Percentiles rank a stretch among this genome's conserved stretches.
These are phyloP conservation scores for Cebus imitator DNA, from an alignment of 2,113 vertebrate genomes.

Conservation along the genomic window DNA sequence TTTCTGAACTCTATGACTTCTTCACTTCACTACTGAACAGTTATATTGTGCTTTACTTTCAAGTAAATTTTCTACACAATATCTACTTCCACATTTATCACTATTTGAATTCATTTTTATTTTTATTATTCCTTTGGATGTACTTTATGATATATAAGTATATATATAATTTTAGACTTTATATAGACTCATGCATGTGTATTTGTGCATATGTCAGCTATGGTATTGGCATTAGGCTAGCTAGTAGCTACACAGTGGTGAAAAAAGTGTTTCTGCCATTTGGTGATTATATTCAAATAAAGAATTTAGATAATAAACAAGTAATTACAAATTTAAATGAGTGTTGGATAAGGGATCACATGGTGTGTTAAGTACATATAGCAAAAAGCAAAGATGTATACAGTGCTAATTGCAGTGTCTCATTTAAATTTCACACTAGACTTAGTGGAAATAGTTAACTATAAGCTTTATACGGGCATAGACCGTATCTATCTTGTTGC, in stretches of 20 bases:
- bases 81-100: not conserved
- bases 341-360: not conserved
- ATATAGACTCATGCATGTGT: rapidly evolving
- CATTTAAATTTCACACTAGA: not conserved
- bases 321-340: not conserved
- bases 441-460: not conserved
- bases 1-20: not conserved
- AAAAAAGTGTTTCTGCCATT: not conserved
- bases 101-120: not conserved
- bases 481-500: not conserved
- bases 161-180: not conserved
- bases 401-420: not conserved
- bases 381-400: not conserved
- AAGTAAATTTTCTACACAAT: not conserved
- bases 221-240: not conserved
- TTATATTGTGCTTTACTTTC: not conserved
- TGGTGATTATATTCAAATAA: not conserved
- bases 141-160: not conserved
- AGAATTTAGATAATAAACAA: not conserved
- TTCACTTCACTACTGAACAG: not conserved
- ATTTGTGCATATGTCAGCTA: not conserved
- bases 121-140: not conserved
- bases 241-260: not conserved
- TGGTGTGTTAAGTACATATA: not conserved
- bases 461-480: not conserved